Evolutionary conservation across 2,113 vertebrate genomes (phyloP), one percentile per base, ranked within the genome.

Genomic region (Amphiprion percula): DNA sequence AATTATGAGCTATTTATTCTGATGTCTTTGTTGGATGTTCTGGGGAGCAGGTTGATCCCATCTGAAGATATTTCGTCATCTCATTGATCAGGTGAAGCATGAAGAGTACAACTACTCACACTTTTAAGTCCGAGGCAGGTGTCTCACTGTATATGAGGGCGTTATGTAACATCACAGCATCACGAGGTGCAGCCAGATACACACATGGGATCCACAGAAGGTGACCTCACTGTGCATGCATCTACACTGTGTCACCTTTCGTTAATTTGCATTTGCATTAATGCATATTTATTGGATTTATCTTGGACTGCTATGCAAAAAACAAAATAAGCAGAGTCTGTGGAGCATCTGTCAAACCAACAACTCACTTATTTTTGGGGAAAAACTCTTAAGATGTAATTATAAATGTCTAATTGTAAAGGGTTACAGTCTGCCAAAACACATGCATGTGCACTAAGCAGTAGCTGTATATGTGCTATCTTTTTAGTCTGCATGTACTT

Each of bases 161-260:
- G 2, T 84, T 86, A 78, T 67, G 53, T 79, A 81, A 84, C 73
- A 74, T 54, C 47, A 52, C 44, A 49, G 60, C 30, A 28, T 74
- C 28, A 50, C 10, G 10, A 26, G 33, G 46, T 46, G 28, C 46
- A 50, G 37, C 21, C 33, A 58, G 30, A 67, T 28, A 16, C 53
- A 28, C 21, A 41, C 21, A 21, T 37, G 44, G 33, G 24, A 64
- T 59, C 15, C 59, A 39, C 60, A 33, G 71, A 80, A 68, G 72
- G 84, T 78, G 72, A 90, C 86, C 70, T 72, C 15, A 9, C 56
- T 47, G 52, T 50, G 65, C 23, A 19, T 28, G n/a, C 23, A 81
- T 72, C 62, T 70, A 68, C 24, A 50, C 70, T 8, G 12, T 74
- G 71, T 81, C 52, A 46, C 60, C 60, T 72, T 65, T 67, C 10